Conservation (phyloP, 2,888 invertebrate genomes). For the Nemoura dubitans region DNA sequence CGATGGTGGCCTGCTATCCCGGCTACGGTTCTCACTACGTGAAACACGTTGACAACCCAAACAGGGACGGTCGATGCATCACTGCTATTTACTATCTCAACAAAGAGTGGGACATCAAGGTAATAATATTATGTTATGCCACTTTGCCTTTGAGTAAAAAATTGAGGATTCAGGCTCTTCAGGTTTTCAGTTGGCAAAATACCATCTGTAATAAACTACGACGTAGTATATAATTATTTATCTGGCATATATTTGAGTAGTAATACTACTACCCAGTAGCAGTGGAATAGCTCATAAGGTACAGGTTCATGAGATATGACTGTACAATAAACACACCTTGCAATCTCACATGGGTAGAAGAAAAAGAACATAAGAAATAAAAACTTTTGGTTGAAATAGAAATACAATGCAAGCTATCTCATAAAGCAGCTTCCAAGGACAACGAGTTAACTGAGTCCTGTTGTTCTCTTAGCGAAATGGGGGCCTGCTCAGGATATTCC, state of each 20-base stretch:
- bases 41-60: slow-evolving; percentile 98
- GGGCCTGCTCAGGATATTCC: slow-evolving; percentile 91
- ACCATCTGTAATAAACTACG: neutral
- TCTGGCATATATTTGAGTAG: neutral
- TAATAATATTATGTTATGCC: too few relatives aligned
- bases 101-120: slow-evolving; percentile 87
- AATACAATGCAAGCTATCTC: neutral
- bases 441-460: neutral
- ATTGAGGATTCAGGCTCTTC: neutral
- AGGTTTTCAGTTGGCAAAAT: neutral
- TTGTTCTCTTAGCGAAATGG: slow-evolving; percentile 66
- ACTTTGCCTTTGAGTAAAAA: neutral
- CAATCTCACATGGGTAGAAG: neutral
- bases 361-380: neutral
- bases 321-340: neutral
- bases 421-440: neutral
- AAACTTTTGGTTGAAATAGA: neutral
- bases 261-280: neutral
- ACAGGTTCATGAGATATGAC: neutral
- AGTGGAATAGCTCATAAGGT: neutral
- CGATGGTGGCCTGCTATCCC: slow-evolving; percentile 99
- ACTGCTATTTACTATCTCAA: slow-evolving; percentile 98
- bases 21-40: slow-evolving; percentile 94
- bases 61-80: slow-evolving; percentile 94
- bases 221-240: neutral